Evolutionary conservation across 1,140 invertebrate genomes (phyloP).

Genomic region (Drosophila pandora): DNA sequence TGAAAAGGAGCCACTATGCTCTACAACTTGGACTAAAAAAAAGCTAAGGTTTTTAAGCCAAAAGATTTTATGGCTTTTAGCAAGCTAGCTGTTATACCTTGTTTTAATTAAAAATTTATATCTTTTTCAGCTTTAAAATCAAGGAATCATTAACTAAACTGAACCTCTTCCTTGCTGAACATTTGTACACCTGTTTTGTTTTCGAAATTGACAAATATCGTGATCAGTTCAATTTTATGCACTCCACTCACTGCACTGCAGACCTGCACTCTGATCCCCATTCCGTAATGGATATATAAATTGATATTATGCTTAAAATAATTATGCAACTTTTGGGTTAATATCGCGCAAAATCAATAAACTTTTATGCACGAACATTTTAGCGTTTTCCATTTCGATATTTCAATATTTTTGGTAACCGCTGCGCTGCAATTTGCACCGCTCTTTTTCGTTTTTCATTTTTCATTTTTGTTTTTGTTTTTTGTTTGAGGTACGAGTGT

Average conservation of each 20-base stretch:
- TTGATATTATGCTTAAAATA: constrained; percentile 62
- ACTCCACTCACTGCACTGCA: neutral
- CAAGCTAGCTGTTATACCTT: neutral
- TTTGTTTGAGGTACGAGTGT: constrained; percentile 17
- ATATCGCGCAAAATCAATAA: constrained; percentile 75
- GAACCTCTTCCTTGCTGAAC: neutral
- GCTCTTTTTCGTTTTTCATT: constrained; percentile 12
- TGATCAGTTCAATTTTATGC: constrained; percentile 18
- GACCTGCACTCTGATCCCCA: constrained; percentile 38
- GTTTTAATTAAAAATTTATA: neutral
- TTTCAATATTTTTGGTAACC: constrained; percentile 46
- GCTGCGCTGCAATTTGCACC: constrained; percentile 68
- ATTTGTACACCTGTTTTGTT: constrained; percentile 23
- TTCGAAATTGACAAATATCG: constrained; percentile 31
- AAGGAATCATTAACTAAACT: neutral
- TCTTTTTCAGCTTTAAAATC: neutral
- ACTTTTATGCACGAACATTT: constrained; percentile 68
- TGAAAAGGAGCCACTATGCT: neutral
- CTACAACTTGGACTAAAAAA: neutral
- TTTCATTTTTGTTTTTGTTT: neutral
- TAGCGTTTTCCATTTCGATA: constrained; percentile 66
- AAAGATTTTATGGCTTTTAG: neutral
- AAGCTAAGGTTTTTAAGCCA: too few relatives aligned
- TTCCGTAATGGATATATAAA: constrained; percentile 54
- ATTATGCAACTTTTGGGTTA: constrained; percentile 65